Conservation (phyloP, 2,888 invertebrate species). For the Acrobasis consociella region DNA sequence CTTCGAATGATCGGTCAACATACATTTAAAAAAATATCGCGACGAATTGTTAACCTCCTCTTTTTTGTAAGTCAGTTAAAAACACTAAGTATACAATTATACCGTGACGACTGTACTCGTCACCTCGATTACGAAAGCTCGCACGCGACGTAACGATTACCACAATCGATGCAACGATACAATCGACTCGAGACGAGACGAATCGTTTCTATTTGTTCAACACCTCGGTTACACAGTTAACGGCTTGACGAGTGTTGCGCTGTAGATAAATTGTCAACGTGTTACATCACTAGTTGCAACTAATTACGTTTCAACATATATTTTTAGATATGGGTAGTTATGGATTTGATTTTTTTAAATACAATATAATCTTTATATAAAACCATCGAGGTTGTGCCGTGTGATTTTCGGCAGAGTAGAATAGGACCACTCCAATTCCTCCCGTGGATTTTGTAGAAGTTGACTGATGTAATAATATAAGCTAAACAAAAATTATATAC, state of each 20-base stretch:
- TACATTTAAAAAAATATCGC: too few species aligned
- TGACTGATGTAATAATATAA: too few species aligned
- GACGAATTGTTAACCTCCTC: too few species aligned
- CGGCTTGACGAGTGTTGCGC: constrained; percentile 4
- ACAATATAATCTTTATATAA: too few species aligned
- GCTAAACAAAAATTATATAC: too few species aligned
- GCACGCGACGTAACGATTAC: constrained; percentile 33
- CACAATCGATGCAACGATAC: constrained; percentile 19
- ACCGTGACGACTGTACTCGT: constrained; percentile 44
- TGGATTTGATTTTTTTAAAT: too few species aligned
- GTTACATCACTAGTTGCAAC: constrained; percentile 12
- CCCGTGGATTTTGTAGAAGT: too few species aligned
- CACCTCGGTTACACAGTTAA: constrained; percentile 15
- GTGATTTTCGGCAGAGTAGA: too few species aligned
- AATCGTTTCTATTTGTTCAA: constrained; percentile 19
- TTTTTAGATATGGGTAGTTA: too few species aligned
- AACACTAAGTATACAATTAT: constrained; percentile 32
- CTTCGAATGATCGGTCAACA: too few species aligned
- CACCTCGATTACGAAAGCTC: constrained; percentile 55
- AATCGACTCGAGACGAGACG: constrained; percentile 19
- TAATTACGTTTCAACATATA: neutral
- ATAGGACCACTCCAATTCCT: too few species aligned
- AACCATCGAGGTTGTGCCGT: neutral
- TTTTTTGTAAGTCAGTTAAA: too few species aligned
- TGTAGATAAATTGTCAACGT: constrained; percentile 9